Conservation (phyloP, 2,113 vertebrate genomes). For the Chamaetylas fuelleborni region DNA sequence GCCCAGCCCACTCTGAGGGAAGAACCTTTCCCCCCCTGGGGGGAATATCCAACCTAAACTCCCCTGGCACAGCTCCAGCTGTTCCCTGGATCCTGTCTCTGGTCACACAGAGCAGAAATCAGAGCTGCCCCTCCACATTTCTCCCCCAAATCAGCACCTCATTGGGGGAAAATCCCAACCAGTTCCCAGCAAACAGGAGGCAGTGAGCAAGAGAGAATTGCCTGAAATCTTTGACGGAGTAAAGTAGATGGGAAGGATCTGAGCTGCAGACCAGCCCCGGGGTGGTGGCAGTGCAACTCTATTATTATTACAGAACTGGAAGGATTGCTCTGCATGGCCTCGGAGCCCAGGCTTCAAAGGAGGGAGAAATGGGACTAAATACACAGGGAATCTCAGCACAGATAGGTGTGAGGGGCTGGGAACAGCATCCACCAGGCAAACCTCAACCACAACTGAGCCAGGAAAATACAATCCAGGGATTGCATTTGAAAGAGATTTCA, state of each 20-base stretch:
- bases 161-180: not conserved
- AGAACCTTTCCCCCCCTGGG: not conserved
- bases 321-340: not conserved
- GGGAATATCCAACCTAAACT: not conserved
- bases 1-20: not conserved
- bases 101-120: not conserved
- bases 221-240: not conserved
- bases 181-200: not conserved
- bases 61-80: not conserved
- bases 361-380: not conserved
- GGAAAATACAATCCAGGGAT: not conserved
- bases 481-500: not conserved
- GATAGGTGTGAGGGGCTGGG: not conserved
- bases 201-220: not conserved
- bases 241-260: not conserved
- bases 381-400: rapidly evolving
- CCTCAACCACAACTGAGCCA: not conserved
- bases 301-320: not conserved
- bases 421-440: not conserved
- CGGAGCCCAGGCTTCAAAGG: not conserved
- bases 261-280: rapidly evolving
- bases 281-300: not conserved
- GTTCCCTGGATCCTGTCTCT: not conserved
- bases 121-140: not conserved
- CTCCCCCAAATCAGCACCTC: not conserved